These are phyloP conservation scores for Pipistrellus kuhlii DNA, from an alignment of 2,797 vertebrate genomes.

Conservation along the genomic window DNA sequence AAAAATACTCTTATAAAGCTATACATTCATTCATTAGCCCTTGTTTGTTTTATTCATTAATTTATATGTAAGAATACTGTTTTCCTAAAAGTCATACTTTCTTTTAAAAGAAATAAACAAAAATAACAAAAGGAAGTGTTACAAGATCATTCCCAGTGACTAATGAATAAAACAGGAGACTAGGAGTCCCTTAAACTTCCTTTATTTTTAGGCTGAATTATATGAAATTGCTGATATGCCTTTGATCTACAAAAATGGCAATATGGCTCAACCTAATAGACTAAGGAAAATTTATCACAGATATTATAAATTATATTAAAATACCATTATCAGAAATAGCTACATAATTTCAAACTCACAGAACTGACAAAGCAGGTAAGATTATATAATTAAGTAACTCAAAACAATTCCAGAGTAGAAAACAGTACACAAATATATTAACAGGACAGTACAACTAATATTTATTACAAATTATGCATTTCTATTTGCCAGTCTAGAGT, in stretches of 20 bases:
- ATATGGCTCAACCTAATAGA: slow-evolving; percentile 23
- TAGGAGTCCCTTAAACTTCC: slow-evolving; percentile 28
- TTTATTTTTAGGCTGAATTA: slow-evolving; percentile 24
- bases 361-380: slow-evolving; percentile 50
- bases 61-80: slow-evolving; percentile 25
- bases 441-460: neutral
- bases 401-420: slow-evolving; percentile 67
- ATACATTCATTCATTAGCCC: slow-evolving; percentile 60
- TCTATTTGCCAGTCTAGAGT: slow-evolving; percentile 27
- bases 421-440: slow-evolving; percentile 31
- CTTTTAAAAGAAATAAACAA: slow-evolving; percentile 53
- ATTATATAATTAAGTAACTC: slow-evolving; percentile 42
- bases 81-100: slow-evolving; percentile 59
- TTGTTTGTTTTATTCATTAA: slow-evolving; percentile 19
- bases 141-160: slow-evolving; percentile 14
- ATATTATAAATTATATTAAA: slow-evolving; percentile 50
- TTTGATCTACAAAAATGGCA: slow-evolving; percentile 56
- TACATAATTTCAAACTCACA: slow-evolving; percentile 60
- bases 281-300: slow-evolving; percentile 53
- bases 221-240: slow-evolving; percentile 11
- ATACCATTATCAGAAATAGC: slow-evolving; percentile 39
- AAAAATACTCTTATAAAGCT: slow-evolving; percentile 56
- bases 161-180: slow-evolving; percentile 28
- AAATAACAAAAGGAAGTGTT: slow-evolving; percentile 53
- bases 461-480: slow-evolving; percentile 48